These are phyloP conservation scores for Drosophila sp. DNA, from an alignment of 1,140 invertebrate species.

Conservation along the genomic window DNA sequence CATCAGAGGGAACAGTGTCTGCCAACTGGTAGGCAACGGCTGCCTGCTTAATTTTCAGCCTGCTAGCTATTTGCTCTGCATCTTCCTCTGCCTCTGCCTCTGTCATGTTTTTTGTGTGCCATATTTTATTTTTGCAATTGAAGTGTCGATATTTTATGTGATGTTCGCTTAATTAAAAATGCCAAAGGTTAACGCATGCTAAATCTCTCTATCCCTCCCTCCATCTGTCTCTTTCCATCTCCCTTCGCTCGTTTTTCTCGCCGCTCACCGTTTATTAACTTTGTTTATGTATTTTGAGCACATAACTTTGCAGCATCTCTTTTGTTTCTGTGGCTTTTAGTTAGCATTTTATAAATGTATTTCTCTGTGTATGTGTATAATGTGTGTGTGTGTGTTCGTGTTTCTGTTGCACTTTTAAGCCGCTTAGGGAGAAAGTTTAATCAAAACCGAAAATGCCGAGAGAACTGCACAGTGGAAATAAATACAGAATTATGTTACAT, in stretches of 20 bases:
- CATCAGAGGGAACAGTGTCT: no score
- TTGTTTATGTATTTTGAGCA: constrained; percentile 71
- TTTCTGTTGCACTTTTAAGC: constrained; percentile 72
- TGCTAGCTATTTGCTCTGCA: constrained; percentile 67
- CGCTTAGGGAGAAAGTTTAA: constrained; percentile 71
- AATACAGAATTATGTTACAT: not conserved
- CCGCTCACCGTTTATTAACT: constrained; percentile 69
- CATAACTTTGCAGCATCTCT: constrained; percentile 61
- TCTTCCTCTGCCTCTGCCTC: not conserved
- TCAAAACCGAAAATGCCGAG: constrained; percentile 50
- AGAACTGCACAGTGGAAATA: constrained; percentile 25
- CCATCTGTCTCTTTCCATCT: not conserved
- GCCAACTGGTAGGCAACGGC: constrained; percentile 41
- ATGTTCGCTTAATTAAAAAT: constrained; percentile 82
- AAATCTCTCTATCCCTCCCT: constrained; percentile 8
- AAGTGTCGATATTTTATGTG: constrained; percentile 83
- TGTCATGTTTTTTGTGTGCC: constrained; percentile 10
- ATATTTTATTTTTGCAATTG: constrained; percentile 70
- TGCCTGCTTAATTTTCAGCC: constrained; percentile 76
- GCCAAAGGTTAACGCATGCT: constrained; percentile 79
- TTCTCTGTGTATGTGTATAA: no score
- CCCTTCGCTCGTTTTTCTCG: constrained; percentile 9
- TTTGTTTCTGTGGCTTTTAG: constrained; percentile 61
- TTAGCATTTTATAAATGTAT: constrained; percentile 26
- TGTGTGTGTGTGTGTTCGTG: constrained; percentile 7